Evolutionary conservation across 2,797 vertebrate genomes (phyloP), one percentile per base, ranked within the genome.

Genomic region (Mus spretus): DNA sequence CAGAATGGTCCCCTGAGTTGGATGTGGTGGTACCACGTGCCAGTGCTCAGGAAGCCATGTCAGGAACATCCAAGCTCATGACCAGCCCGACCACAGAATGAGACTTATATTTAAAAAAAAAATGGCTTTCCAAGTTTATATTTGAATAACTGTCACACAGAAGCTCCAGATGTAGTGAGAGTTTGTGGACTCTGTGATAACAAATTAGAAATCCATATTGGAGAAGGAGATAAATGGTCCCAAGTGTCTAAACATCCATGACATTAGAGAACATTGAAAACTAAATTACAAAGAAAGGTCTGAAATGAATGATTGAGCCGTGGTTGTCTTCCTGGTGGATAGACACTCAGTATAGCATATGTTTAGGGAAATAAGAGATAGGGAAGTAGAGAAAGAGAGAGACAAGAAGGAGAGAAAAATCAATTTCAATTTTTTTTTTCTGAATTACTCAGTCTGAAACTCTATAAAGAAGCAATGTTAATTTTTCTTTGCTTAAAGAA

Each of bases 401-500:
- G 74, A 63, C 12, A 78, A 0, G 20, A 19, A 61, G 5, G 2
- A 61, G 40, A 61, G 34, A 93, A 37, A 80, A 61, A 65, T 96
- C 14, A 28, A 74, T 90, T 86, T 83, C 3, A 96, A 96, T 90
- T 14, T 14, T 14, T 55, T 55, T 55, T 55, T 15, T 15, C 63
- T 89, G 44, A 93, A 91, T 37, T 28, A 14, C 63, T 24, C 34
- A 55, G 70, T 77, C 31, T 55, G 74, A 89, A 93, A 77, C 83
- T 82, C 74, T 72, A 91, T 12, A 59, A 80, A 28, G 22, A 93
- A 55, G 26, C 3, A 13, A 57, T 80, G 26, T 34, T 92, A 40
- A 65, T 57, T 88, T 83, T 84, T 14, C 57, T 96, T 59, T 91
- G 47, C 87, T 93, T 87, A 31, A 93, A 59, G 93, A 88, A 70